Conservation (phyloP, 2,797 vertebrate genomes). For the Xenops minutus region DNA sequence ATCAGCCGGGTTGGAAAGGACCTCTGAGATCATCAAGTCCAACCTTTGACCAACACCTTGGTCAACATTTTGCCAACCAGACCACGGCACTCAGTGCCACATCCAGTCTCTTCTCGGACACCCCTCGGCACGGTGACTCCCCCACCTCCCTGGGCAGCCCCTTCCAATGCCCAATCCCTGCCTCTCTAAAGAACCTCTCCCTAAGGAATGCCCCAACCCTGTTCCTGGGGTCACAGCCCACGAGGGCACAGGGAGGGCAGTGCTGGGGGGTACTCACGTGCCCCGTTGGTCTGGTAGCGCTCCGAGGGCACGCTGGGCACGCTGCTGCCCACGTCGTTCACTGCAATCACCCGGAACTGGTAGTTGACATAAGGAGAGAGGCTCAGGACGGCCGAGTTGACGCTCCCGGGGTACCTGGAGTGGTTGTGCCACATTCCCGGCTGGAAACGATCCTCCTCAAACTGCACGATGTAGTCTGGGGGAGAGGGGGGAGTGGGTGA, state of each 20-base stretch:
- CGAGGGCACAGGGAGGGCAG: accelerated
- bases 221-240: not conserved
- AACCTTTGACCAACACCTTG: not conserved
- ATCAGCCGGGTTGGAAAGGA: not conserved
- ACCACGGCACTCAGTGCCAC: not conserved
- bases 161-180: not conserved
- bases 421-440: conserved; percentile 88
- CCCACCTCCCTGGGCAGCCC: too few relatives aligned
- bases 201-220: not conserved
- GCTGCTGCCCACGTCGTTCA: conserved; percentile 93
- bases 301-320: conserved; percentile 86
- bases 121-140: not conserved
- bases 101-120: not conserved
- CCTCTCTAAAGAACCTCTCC: not conserved
- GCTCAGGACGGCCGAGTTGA: conserved; percentile 87
- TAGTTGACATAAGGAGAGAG: conserved; percentile 93
- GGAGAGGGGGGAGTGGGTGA: not conserved
- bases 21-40: not conserved
- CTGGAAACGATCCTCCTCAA: conserved; percentile 89
- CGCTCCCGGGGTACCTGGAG: conserved; percentile 83
- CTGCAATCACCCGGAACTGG: conserved; percentile 92
- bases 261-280: conserved; percentile 76
- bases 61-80: not conserved
- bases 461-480: conserved; percentile 91
- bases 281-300: conserved; percentile 89